Percentiles rank a stretch among this genome's conserved stretches.
Evolutionary conservation across 2,888 invertebrate species (phyloP).

Genomic region (Drosophila kuntzei): DNA sequence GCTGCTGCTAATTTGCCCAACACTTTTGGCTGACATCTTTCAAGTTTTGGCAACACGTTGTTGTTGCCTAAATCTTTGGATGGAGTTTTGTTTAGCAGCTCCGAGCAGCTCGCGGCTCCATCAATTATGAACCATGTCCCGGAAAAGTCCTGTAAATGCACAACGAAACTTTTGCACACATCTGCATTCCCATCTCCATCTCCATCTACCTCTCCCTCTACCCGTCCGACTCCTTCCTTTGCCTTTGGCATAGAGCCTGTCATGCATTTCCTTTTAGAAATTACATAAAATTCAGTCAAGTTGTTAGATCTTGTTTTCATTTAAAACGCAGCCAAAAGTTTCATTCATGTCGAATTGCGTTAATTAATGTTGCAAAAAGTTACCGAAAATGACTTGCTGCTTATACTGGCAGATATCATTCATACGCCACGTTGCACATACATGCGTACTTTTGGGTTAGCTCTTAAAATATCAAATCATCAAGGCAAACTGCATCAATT

Average conservation of each 20-base stretch:
- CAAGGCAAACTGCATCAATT: constrained; percentile 28
- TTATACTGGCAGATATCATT: constrained; percentile 32
- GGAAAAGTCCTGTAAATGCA: constrained; percentile 68
- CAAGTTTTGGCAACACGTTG: constrained; percentile 56
- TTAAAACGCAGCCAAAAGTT: constrained; percentile 59
- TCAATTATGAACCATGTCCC: constrained; percentile 72
- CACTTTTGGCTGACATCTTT: constrained; percentile 71
- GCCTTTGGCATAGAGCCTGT: constrained; percentile 11
- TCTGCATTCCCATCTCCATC: not conserved
- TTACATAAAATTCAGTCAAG: constrained; percentile 67
- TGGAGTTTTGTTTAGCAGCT: constrained; percentile 51
- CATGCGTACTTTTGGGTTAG: not conserved
- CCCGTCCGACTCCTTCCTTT: too few species aligned
- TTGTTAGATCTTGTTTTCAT: constrained; percentile 61
- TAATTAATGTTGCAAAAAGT: constrained; percentile 73
- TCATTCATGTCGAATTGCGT: constrained; percentile 54
- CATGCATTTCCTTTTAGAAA: constrained; percentile 58
- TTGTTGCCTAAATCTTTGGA: constrained; percentile 44
- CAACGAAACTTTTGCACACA: constrained; percentile 61
- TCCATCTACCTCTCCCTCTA: too few species aligned
- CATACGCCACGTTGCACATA: constrained; percentile 52
- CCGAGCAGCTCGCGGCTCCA: constrained; percentile 64
- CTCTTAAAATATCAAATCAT: constrained; percentile 44
- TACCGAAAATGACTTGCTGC: constrained; percentile 45
- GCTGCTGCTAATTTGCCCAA: constrained; percentile 73